Base-by-base conservation (phyloP, 1,140 invertebrate species). In the Campodea augens region DNA sequence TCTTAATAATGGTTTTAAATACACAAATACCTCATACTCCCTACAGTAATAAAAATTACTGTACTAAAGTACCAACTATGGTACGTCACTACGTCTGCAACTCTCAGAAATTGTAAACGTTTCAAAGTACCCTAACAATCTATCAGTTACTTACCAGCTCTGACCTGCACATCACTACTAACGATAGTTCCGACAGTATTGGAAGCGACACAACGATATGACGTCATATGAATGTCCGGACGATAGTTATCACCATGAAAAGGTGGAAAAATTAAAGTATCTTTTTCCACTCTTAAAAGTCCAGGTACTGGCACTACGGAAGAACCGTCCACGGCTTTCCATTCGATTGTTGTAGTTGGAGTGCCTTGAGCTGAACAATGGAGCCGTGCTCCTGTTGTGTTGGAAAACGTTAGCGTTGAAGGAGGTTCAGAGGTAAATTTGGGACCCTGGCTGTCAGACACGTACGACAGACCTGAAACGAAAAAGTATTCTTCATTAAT, bases 61-160 rank as follows among this genome's bases (percentile, higher is more conserved):
- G n/a, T n/a, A n/a, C n/a, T n/a, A n/a, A n/a, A n/a, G n/a, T n/a
- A n/a, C n/a, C n/a, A n/a, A n/a, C n/a, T n/a, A n/a, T n/a, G n/a
- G n/a, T n/a, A n/a, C n/a, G n/a, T n/a, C n/a, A n/a, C n/a, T n/a
- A n/a, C n/a, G n/a, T n/a, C n/a, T n/a, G n/a, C n/a, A n/a, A n/a
- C n/a, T n/a, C n/a, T n/a, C n/a, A n/a, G n/a, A n/a, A n/a, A n/a
- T n/a, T n/a, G n/a, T n/a, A n/a, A n/a, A n/a, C n/a, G n/a, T n/a
- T n/a, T n/a, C n/a, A n/a, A n/a, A n/a, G n/a, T n/a, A n/a, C n/a
- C n/a, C n/a, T n/a, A n/a, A n/a, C n/a, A n/a, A n/a, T n/a, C n/a
- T n/a, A n/a, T n/a, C n/a, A n/a, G n/a, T n/a, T n/a, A 54, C 57
- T 50, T 51, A 67, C 65, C 63, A 50, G 62, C 60, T 51, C 54